Base-by-base conservation (phyloP, 2,113 vertebrate species). In the Hucho hucho region DNA sequence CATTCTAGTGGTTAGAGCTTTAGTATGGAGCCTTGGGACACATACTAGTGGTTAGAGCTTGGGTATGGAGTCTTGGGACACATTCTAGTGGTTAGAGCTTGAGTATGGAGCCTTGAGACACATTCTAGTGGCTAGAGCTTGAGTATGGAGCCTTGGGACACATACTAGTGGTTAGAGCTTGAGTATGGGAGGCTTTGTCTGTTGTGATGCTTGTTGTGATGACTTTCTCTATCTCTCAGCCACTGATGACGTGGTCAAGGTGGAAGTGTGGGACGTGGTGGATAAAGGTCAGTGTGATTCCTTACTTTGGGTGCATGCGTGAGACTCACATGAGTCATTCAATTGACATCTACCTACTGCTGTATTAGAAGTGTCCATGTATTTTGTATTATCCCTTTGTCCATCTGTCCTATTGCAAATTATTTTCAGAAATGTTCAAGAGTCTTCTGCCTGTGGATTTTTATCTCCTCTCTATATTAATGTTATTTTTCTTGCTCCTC, bases 191-290 rank as follows among this genome's bases (percentile, higher is more conserved):
- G 3, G 37, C 37, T 11, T 43, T 53, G 49, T 53, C 49, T 53
- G 47, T 53, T 16, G 47, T 53, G 47, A 53, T 4, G 47, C 16
- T 53, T 22, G 58, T 22, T 61, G 6, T 24, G n/a, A 61, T 61
- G 20, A 61, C n/a, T 61, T 12, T 75, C 25, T 78, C 25, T 85
- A 69, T 81, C 0, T 76, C 72, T 70, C 82, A 99, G 98, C 98
- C 83, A 99, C 98, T 64, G 98, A 99, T 0, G 98, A 99, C 43
- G 94, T 99, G 69, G 97, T 99, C 58, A 99, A 99, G 78, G 98
- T 99, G 1, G 98, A 99, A 88, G 98, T 99, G 79, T 99, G 98
- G 98, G 98, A 99, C 20, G 97, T 99, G 0, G 98, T 99, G 1
- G 98, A 99, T 87, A 99, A 99, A 96, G 98, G 98, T 99, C 86